Percentiles rank a stretch among this genome's conserved stretches.
Evolutionary conservation across 2,113 vertebrate species (phyloP).

Genomic region (Platanista minor): DNA sequence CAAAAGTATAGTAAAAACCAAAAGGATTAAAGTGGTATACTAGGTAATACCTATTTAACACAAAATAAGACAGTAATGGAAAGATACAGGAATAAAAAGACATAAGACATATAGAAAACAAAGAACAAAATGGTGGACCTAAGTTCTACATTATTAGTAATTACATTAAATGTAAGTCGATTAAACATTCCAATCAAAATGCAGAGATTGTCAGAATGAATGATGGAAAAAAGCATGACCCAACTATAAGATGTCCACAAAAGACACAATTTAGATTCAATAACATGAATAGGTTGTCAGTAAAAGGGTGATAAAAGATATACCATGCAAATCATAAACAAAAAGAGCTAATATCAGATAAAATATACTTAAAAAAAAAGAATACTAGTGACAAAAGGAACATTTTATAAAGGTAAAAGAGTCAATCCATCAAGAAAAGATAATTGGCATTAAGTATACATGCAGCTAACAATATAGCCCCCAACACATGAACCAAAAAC

Average conservation of each 20-base stretch:
- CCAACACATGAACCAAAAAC: background rate
- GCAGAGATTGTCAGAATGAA: background rate
- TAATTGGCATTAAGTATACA: background rate
- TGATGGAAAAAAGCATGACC: background rate
- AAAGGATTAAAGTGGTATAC: background rate
- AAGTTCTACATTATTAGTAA: background rate
- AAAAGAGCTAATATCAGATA: background rate
- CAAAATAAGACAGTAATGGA: background rate
- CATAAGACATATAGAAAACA: background rate
- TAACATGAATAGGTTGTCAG: background rate
- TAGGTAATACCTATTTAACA: background rate
- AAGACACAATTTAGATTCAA: background rate
- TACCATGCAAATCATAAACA: background rate
- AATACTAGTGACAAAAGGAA: background rate
- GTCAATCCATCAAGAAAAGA: background rate
- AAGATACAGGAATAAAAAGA: background rate
- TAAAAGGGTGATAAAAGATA: background rate
- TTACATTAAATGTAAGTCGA: background rate
- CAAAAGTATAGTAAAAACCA: background rate
- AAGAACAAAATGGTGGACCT: background rate
- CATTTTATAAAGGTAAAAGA: background rate
- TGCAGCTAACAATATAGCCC: background rate
- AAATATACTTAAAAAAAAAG: background rate
- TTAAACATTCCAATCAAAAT: background rate
- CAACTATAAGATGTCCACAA: background rate